Evolutionary conservation across 1,140 invertebrate genomes (phyloP).

Genomic region (Tribolium castaneum): DNA sequence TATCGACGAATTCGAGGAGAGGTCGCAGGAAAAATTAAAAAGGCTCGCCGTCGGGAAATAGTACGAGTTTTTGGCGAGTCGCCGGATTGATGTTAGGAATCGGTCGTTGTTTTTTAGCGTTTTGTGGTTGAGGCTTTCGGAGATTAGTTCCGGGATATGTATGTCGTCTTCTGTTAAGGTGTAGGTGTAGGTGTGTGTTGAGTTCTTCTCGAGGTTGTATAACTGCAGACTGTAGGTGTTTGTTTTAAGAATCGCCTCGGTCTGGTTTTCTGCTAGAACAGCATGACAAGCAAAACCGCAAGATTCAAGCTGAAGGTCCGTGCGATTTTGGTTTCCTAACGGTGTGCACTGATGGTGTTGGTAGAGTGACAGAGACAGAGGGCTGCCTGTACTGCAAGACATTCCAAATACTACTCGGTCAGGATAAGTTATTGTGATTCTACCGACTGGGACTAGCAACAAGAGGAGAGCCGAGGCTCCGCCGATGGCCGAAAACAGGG

Average conservation of each 20-base stretch:
- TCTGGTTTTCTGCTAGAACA: constrained; percentile 65
- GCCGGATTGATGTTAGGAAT: constrained; percentile 70
- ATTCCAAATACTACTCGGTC: constrained; percentile 70
- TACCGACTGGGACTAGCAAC: constrained; percentile 77
- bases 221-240: constrained; percentile 69
- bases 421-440: constrained; percentile 74
- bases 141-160: constrained; percentile 57
- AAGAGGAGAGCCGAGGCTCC: constrained; percentile 75
- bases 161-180: constrained; percentile 59
- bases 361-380: constrained; percentile 66
- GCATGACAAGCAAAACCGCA: constrained; percentile 72
- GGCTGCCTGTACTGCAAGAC: constrained; percentile 64
- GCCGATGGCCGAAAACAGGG: constrained; percentile 75
- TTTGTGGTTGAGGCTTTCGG: constrained; percentile 68
- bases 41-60: constrained; percentile 71
- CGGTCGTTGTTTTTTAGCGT: constrained; percentile 70
- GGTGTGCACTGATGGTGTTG: constrained; percentile 69
- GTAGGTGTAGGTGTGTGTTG: constrained; percentile 64
- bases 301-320: constrained; percentile 65
- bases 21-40: constrained; percentile 58
- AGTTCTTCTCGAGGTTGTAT: constrained; percentile 63
- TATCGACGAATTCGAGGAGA: constrained; percentile 28
- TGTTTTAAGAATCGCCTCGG: constrained; percentile 65
- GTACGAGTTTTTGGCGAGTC: constrained; percentile 67
- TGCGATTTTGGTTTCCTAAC: constrained; percentile 64